These are phyloP conservation scores for Anser brachyrhynchus DNA, from an alignment of 2,113 vertebrate genomes.

Conservation along the genomic window DNA sequence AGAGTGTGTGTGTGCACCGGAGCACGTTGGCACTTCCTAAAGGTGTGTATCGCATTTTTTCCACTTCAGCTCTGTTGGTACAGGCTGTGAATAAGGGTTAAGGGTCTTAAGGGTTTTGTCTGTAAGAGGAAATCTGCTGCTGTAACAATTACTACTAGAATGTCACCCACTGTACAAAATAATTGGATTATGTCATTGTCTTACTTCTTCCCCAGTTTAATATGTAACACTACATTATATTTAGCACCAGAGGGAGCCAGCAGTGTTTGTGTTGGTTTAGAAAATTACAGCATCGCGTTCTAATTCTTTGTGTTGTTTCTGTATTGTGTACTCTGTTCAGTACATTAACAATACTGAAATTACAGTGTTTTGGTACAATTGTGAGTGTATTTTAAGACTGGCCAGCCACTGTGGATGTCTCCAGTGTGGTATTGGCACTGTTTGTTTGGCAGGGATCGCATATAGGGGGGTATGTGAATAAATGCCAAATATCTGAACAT, in stretches of 20 bases:
- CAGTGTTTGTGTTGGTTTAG: constrained; percentile 3
- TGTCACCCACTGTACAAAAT: background rate
- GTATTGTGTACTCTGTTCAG: background rate
- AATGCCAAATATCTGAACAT: constrained; percentile 54
- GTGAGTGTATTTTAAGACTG: background rate
- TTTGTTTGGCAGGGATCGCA: constrained; percentile 4
- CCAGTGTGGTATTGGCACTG: background rate
- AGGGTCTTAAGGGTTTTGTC: background rate
- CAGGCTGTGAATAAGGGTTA: background rate
- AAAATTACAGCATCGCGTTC: background rate
- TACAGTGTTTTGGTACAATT: background rate
- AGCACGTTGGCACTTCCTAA: background rate
- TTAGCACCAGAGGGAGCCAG: constrained; percentile 66
- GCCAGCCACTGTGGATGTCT: background rate
- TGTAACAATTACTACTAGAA: background rate
- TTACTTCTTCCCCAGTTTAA: background rate
- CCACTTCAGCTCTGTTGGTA: background rate
- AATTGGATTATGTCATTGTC: constrained; percentile 9
- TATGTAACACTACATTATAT: background rate
- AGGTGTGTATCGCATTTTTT: background rate
- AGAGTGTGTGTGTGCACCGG: fast-evolving
- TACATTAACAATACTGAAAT: background rate
- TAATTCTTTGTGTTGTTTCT: background rate
- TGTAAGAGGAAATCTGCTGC: background rate
- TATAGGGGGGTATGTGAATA: background rate